Evolutionary conservation across 2,797 vertebrate genomes (phyloP).

Genomic region (Rhabdomys pumilio): DNA sequence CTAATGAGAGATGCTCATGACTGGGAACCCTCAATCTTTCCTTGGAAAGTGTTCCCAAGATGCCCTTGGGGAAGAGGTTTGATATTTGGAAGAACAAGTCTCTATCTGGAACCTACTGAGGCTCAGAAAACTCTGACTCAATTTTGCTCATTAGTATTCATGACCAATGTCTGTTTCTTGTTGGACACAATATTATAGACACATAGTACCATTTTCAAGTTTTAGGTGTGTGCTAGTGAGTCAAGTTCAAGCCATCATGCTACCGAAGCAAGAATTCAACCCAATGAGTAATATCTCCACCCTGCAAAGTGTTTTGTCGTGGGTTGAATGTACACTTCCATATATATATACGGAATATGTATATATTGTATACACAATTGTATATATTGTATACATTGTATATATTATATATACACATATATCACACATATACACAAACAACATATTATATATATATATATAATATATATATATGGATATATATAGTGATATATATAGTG

Average conservation of each 20-base stretch:
- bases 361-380: too few relatives aligned
- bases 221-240: neutral
- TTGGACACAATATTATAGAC: neutral
- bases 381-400: too few relatives aligned
- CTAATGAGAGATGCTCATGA: neutral
- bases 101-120: neutral
- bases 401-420: too few relatives aligned
- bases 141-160: neutral
- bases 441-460: neutral
- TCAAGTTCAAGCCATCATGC: neutral
- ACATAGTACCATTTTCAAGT: neutral
- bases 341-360: neutral
- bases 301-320: slow-evolving; percentile 17
- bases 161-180: neutral
- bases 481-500: too few relatives aligned
- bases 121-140: neutral
- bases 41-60: neutral
- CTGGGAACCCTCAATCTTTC: neutral
- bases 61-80: neutral
- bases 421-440: too few relatives aligned
- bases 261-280: neutral
- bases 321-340: slow-evolving; percentile 43
- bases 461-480: too few relatives aligned
- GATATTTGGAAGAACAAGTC: neutral
- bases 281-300: neutral